Evolutionary conservation across 2,888 invertebrate species (phyloP).

Genomic region (Nemoura dubitans): DNA sequence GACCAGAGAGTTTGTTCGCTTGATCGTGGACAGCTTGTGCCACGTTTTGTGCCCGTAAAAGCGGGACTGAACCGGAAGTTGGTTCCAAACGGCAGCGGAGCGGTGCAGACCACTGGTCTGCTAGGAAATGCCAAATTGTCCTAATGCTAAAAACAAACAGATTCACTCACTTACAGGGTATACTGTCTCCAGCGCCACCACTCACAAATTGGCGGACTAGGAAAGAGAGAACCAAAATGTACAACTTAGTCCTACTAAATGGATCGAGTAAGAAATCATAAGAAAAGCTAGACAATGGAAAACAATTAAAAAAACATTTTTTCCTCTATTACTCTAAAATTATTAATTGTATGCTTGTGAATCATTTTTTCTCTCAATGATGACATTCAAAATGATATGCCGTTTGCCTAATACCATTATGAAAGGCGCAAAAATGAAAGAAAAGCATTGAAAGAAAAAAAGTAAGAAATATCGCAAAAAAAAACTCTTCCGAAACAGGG

Average conservation of each 20-base stretch:
- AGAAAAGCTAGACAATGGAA: constrained; percentile 49
- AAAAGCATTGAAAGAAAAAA: constrained; percentile 27
- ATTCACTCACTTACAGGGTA: constrained; percentile 57
- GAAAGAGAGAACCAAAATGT: constrained; percentile 53
- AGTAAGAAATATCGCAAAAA: constrained; percentile 35
- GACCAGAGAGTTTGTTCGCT: neutral
- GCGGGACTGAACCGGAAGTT: constrained; percentile 32
- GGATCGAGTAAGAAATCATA: constrained; percentile 51
- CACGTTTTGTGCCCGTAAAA: constrained; percentile 31
- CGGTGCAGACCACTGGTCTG: constrained; percentile 53
- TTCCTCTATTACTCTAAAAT: neutral
- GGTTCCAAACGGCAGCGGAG: neutral
- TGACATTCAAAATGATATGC: neutral
- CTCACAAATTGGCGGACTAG: constrained; percentile 58
- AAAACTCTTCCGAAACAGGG: constrained; percentile 31
- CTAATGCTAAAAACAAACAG: constrained; percentile 53
- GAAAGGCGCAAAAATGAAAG: neutral
- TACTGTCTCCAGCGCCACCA: constrained; percentile 57
- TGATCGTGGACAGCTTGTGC: constrained; percentile 10
- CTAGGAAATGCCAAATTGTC: constrained; percentile 50
- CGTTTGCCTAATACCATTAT: neutral
- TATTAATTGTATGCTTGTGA: neutral
- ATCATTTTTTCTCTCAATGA: neutral
- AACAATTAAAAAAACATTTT: neutral
- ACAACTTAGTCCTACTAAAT: constrained; percentile 48